These are phyloP conservation scores for Eupithecia insigniata DNA, from an alignment of 2,888 invertebrate genomes.

Conservation along the genomic window DNA sequence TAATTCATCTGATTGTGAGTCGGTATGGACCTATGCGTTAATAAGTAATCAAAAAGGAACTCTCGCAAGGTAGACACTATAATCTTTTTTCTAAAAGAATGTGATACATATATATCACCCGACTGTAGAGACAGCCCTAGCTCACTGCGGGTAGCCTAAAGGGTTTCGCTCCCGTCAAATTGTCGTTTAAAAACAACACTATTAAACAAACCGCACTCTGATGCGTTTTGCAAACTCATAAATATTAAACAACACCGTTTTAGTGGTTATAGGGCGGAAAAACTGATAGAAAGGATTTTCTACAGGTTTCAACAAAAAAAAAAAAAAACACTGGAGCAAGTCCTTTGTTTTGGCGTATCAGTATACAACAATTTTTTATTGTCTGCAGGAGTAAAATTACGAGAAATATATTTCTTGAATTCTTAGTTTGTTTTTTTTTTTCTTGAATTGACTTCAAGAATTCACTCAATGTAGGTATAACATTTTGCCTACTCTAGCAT, in stretches of 20 bases:
- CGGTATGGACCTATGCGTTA: neutral
- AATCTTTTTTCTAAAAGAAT: neutral
- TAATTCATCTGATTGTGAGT: neutral
- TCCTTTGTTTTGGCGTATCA: neutral
- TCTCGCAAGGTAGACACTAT: neutral
- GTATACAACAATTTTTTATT: neutral
- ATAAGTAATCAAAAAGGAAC: neutral
- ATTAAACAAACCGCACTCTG: slow-evolving; percentile 82
- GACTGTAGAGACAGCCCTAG: slow-evolving; percentile 61
- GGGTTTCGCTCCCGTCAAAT: slow-evolving; percentile 74
- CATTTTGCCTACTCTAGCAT: too few relatives aligned
- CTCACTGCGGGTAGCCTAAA: slow-evolving; percentile 72
- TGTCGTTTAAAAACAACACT: slow-evolving; percentile 82
- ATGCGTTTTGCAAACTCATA: slow-evolving; percentile 81
- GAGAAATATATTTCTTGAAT: neutral
- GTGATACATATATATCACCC: neutral
- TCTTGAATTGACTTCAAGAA: too few relatives aligned
- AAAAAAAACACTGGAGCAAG: neutral
- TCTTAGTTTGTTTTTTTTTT: too few relatives aligned
- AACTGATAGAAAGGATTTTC: neutral
- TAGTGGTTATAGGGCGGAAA: slow-evolving; percentile 12
- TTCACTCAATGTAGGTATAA: neutral
- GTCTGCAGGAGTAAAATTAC: neutral
- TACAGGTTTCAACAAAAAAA: neutral
- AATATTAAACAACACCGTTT: slow-evolving; percentile 68